phyloP scores from a whole-genome alignment of 2,797 vertebrate species.

The Euphonia xanthogaster region DNA sequence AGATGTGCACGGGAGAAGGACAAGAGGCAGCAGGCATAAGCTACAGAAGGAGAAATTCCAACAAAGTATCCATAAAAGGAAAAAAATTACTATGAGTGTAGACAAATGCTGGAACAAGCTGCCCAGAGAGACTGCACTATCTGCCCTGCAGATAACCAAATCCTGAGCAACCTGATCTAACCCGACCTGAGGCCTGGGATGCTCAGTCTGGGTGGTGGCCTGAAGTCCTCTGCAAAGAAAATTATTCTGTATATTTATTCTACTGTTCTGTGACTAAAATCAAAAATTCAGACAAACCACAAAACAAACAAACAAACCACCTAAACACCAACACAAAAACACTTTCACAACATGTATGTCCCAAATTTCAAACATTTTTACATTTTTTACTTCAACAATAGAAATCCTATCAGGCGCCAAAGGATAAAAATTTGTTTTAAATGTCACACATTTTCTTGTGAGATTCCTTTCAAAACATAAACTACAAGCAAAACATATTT shows the following conservation, averaged over 20 bases:
- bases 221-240: background rate
- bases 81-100: background rate
- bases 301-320: background rate
- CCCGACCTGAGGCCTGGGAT: rapidly evolving
- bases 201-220: background rate
- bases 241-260: background rate
- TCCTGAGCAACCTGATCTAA: background rate
- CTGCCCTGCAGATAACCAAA: background rate
- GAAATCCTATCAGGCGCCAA: background rate
- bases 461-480: background rate
- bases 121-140: background rate
- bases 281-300: background rate
- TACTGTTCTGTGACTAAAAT: background rate
- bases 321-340: background rate
- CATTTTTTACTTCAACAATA: background rate
- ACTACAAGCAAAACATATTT: background rate
- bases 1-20: background rate
- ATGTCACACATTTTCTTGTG: background rate
- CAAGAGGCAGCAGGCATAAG: background rate
- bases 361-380: background rate
- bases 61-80: background rate
- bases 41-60: background rate
- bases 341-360: background rate
- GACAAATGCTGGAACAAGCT: background rate
- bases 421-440: background rate